These are phyloP conservation scores for Aspidiotus destructor DNA, from an alignment of 2,888 invertebrate species.

Conservation along the genomic window DNA sequence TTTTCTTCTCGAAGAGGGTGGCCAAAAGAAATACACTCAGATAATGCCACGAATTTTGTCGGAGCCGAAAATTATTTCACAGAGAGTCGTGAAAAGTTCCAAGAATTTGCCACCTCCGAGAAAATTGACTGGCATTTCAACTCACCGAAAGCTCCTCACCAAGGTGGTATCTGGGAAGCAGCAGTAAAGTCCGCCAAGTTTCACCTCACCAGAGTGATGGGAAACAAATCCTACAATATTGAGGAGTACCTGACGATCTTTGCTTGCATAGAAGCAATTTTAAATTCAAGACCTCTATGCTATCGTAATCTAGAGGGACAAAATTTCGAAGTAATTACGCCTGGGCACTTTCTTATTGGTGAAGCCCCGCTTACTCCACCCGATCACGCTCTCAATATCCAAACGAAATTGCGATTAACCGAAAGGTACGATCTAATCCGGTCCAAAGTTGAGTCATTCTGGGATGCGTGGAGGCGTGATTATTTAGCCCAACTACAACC, in stretches of 20 bases:
- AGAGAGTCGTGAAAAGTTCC: background rate
- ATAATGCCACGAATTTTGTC: conserved; percentile 21
- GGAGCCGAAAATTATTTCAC: conserved; percentile 7
- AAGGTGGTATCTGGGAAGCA: conserved; percentile 26
- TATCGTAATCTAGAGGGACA: background rate
- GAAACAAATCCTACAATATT: background rate
- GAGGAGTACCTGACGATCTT: background rate
- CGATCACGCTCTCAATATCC: background rate
- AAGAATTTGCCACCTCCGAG: background rate
- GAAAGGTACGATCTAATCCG: no score
- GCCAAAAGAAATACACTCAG: conserved; percentile 3
- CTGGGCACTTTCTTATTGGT: background rate
- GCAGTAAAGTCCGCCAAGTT: background rate
- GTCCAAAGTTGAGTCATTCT: background rate
- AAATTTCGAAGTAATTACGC: background rate
- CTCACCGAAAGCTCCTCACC: conserved; percentile 27
- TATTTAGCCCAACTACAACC: background rate
- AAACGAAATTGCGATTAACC: background rate
- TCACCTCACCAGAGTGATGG: background rate
- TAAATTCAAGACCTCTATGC: background rate
- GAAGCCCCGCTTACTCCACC: background rate
- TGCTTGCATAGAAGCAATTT: background rate
- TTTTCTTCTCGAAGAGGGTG: conserved; percentile 11
- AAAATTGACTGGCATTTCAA: conserved; percentile 37
- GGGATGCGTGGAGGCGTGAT: background rate